phyloP scores from a whole-genome alignment of 2,113 vertebrate species.

The Poecilia latipinna region DNA sequence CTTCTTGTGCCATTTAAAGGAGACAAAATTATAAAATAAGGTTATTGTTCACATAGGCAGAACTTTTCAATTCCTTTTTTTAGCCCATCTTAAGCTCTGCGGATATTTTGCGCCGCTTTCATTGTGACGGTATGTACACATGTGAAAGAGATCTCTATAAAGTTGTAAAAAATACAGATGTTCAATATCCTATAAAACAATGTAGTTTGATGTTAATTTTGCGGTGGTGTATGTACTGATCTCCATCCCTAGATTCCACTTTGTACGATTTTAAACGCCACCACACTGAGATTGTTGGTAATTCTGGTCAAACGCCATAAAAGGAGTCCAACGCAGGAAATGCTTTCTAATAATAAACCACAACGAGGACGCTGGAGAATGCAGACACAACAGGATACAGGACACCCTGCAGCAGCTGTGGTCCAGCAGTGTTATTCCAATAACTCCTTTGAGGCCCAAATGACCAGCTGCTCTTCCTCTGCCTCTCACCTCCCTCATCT shows the following conservation, averaged over 20 bases:
- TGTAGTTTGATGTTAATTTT: not conserved
- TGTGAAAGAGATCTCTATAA: constrained; percentile 41
- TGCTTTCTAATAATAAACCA: constrained; percentile 21
- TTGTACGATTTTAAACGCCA: not conserved
- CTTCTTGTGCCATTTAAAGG: constrained; percentile 22
- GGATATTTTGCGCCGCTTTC: constrained; percentile 22
- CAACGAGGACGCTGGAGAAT: constrained; percentile 29
- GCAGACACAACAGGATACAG: constrained; percentile 75
- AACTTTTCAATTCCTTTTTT: not conserved
- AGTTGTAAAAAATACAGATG: constrained; percentile 28
- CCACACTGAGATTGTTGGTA: constrained; percentile 2
- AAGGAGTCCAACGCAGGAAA: constrained; percentile 24
- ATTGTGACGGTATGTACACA: constrained; percentile 19
- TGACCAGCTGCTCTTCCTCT: constrained; percentile 65
- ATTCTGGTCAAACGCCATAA: constrained; percentile 17
- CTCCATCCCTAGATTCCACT: not conserved
- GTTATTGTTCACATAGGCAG: constrained; percentile 5
- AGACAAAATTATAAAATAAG: constrained; percentile 20
- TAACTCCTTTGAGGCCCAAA: constrained; percentile 54
- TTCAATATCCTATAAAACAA: constrained; percentile 35
- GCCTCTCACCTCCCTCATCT: constrained; percentile 62
- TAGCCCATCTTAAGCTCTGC: not conserved
- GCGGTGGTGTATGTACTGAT: not conserved
- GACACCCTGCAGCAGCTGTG: constrained; percentile 35
- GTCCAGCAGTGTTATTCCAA: constrained; percentile 55